Evolutionary conservation across 2,797 vertebrate genomes (phyloP), one percentile per base, ranked within the genome.

Genomic region (Siniperca undulata): DNA sequence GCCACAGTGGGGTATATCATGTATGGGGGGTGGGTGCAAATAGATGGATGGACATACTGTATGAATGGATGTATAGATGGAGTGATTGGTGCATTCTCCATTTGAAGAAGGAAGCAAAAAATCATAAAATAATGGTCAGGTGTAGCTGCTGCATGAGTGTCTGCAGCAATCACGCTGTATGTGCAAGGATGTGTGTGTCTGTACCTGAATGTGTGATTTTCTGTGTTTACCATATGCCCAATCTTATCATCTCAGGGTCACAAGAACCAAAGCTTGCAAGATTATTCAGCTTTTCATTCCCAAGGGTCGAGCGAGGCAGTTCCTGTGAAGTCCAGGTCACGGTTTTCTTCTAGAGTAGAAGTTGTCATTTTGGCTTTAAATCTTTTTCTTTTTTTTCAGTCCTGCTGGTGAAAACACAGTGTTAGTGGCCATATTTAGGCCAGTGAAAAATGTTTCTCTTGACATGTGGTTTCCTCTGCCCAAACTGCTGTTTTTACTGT

Each of bases 401-500:
- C 67, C 27, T 46, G 36, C 36, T 27, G 16, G 44, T 77, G 40
- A 78, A 84, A 89, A 72, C 71, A 62, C 53, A 60, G 40, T 11
- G 22, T 80, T 80, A 68, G 82, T 82, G 70, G 52, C 73, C 74
- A 70, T 78, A 82, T 86, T 70, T 40, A 87, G 75, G 11, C 70
- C 10, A 50, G 67, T 61, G 36, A 85, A 65, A 86, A 80, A 81
- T 74, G 38, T 40, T 74, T 36, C 27, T 65, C 40, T 70, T 78
- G 53, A 80, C 85, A 81, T 92, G 79, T 86, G 85, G 68, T 82
- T 89, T 76, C 70, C 17, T 89, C 70, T 16, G 20, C 19, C 76
- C 71, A 80, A 74, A 66, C 64, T 59, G 36, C 77, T 69, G 44
- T 80, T 86, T 81, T 72, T 52, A 34, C 69, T 52, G 56, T 65